Conservation (phyloP, 2,888 invertebrate genomes). For the Oxyteleia sp. region DNA sequence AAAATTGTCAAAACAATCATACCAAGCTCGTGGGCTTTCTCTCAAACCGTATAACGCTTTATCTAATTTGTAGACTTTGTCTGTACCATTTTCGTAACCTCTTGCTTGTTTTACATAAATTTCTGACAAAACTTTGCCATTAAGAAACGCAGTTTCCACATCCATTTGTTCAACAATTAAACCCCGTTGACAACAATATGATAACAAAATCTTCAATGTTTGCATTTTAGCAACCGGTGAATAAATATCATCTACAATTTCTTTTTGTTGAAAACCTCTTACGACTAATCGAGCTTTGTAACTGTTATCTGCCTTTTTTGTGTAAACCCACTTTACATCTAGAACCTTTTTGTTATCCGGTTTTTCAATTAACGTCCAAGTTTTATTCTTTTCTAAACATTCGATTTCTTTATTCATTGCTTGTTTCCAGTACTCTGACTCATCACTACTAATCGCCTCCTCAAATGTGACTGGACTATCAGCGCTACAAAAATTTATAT, state of each 20-base stretch:
- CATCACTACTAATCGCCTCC: constrained; percentile 25
- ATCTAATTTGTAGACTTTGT: constrained; percentile 58
- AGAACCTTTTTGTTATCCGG: neutral
- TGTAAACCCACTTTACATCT: constrained; percentile 5
- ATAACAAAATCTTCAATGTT: constrained; percentile 1
- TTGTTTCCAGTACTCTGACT: constrained; percentile 21
- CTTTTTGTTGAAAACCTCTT: constrained; percentile 10
- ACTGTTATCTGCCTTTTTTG: constrained; percentile 1
- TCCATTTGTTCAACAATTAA: constrained; percentile 30
- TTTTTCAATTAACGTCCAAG: constrained; percentile 19
- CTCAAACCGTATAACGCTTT: constrained; percentile 74
- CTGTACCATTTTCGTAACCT: constrained; percentile 49
- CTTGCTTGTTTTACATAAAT: constrained; percentile 55
- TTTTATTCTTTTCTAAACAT: constrained; percentile 30
- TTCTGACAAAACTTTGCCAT: constrained; percentile 59
- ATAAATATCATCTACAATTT: constrained; percentile 9
- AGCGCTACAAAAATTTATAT: constrained; percentile 23
- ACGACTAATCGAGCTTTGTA: constrained; percentile 8
- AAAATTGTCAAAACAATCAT: constrained; percentile 71
- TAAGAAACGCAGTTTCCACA: constrained; percentile 63
- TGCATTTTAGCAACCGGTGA: constrained; percentile 11
- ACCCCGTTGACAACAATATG: neutral
- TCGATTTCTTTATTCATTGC: constrained; percentile 43
- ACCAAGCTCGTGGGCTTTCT: constrained; percentile 73
- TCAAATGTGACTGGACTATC: constrained; percentile 23